A percentile compares a stretch with the other conserved stretches of the same genome.
Conservation (phyloP, 2,797 vertebrate species). For the Masticophis lateralis region DNA sequence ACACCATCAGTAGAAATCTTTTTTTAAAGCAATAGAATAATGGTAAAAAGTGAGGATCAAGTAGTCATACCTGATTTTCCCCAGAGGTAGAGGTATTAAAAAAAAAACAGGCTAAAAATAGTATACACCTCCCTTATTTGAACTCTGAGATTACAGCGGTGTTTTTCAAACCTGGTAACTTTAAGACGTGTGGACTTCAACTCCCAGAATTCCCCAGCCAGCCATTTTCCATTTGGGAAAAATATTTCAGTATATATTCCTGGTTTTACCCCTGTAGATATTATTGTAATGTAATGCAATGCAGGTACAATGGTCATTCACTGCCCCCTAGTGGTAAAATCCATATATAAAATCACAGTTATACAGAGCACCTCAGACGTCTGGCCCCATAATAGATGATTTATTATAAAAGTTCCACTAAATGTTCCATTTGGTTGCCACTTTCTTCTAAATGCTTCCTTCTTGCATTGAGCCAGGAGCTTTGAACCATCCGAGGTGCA, state of each 20-base stretch:
- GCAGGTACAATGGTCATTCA: background rate
- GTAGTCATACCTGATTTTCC: background rate
- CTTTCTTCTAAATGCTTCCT: background rate
- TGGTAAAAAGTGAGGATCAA: background rate
- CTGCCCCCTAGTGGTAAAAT: background rate
- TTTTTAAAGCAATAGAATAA: background rate
- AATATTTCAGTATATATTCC: background rate
- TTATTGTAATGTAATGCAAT: background rate
- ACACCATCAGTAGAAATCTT: background rate
- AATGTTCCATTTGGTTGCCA: background rate
- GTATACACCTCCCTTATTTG: background rate
- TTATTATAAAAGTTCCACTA: background rate
- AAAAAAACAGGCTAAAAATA: background rate
- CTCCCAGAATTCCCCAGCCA: background rate
- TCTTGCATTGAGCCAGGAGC: background rate
- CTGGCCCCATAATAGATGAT: background rate
- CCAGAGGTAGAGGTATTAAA: too few species aligned
- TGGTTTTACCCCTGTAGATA: background rate
- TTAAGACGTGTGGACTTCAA: background rate
- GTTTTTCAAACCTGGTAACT: background rate
- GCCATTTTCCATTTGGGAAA: background rate
- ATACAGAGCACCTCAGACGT: background rate
- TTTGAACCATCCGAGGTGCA: background rate
- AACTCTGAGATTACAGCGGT: background rate
- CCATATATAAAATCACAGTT: background rate